These are phyloP conservation scores for Zosterops borbonicus DNA, from an alignment of 2,113 vertebrate genomes.

Conservation along the genomic window DNA sequence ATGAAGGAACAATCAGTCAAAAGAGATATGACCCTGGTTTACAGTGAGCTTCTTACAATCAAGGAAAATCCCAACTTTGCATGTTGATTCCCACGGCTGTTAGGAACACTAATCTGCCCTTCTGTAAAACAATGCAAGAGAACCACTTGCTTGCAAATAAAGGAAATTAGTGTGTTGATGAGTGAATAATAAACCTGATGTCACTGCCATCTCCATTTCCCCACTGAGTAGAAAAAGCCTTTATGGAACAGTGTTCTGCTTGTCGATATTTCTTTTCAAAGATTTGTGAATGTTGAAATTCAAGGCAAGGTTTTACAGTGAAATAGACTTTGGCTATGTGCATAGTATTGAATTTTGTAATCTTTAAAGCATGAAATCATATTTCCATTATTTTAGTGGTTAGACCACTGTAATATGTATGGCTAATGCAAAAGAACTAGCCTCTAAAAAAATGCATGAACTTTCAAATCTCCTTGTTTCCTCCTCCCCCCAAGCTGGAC, in stretches of 20 bases:
- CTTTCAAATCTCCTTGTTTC: background rate
- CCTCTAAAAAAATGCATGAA: background rate
- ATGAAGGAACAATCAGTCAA: background rate
- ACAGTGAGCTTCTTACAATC: background rate
- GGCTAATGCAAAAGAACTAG: background rate
- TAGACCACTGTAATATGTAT: background rate
- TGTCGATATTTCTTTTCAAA: background rate
- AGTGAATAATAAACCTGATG: background rate
- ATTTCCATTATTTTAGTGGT: background rate
- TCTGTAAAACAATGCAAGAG: background rate
- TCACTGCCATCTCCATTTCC: background rate
- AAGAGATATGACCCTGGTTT: background rate
- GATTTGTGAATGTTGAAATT: background rate
- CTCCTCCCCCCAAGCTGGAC: fast-evolving
- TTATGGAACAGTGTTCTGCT: background rate
- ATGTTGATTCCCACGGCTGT: background rate
- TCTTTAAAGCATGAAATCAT: background rate
- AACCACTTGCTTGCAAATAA: background rate
- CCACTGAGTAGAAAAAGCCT: background rate
- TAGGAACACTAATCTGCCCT: background rate
- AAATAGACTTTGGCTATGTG: background rate
- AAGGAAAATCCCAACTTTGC: background rate
- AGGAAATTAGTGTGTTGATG: background rate
- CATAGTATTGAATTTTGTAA: background rate
- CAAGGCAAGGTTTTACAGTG: background rate